Conservation (phyloP, 2,113 vertebrate genomes). For the Cheirogaleus medius region DNA sequence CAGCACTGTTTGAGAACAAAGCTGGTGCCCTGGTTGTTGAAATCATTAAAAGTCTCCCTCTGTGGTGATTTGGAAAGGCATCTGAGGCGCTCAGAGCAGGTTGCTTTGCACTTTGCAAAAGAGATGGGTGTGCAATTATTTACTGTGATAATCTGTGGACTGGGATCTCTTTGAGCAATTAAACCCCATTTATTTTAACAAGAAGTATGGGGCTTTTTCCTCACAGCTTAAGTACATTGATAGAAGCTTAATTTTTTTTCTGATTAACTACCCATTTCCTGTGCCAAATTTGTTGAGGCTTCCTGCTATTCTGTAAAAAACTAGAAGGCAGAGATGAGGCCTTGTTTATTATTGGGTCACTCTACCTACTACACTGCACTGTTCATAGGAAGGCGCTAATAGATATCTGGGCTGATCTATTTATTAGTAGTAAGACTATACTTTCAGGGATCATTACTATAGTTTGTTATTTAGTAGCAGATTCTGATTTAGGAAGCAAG, state of each 20-base stretch:
- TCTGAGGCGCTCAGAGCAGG: background rate
- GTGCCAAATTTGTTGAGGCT: conserved; percentile 26
- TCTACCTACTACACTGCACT: background rate
- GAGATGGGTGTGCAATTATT: background rate
- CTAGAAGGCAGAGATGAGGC: background rate
- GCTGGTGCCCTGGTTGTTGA: conserved; percentile 5
- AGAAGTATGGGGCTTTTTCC: conserved; percentile 18
- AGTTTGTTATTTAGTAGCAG: background rate
- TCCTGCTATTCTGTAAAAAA: conserved; percentile 38
- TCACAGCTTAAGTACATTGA: conserved; percentile 2
- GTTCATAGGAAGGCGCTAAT: background rate
- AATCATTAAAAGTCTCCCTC: conserved; percentile 61
- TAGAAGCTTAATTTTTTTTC: background rate
- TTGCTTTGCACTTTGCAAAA: conserved; percentile 13
- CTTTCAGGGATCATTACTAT: no score
- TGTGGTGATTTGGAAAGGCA: conserved; percentile 38
- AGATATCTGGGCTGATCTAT: background rate
- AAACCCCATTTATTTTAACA: conserved; percentile 29
- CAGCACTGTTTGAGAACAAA: conserved; percentile 30
- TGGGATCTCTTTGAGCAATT: conserved; percentile 45
- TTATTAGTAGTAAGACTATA: background rate
- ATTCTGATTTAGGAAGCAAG: conserved; percentile 24
- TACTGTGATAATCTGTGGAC: conserved; percentile 30
- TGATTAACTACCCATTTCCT: conserved; percentile 10
- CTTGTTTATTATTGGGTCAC: conserved; percentile 1